Conservation (phyloP, 1,140 invertebrate genomes). For the Drosophila pallidifrons region DNA sequence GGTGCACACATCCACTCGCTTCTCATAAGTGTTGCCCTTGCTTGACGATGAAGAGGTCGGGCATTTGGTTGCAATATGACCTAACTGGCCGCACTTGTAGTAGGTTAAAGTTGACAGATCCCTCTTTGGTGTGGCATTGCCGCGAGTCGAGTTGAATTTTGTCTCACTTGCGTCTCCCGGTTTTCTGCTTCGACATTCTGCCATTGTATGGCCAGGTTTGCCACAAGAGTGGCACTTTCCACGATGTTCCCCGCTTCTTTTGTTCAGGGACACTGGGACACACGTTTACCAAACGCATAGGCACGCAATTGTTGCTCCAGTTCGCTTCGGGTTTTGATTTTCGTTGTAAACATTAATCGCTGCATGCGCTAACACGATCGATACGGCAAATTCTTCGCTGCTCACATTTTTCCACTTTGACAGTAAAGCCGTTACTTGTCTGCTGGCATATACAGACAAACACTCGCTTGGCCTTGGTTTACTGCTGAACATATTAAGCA, state of each 20-base stretch:
- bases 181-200: conserved; percentile 10
- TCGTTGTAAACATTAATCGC: conserved; percentile 6
- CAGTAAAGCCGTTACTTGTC: conserved; percentile 13
- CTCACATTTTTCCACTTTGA: conserved; percentile 32
- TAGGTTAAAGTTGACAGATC: conserved; percentile 7
- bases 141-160: background rate
- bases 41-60: too few relatives aligned
- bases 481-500: conserved; percentile 25
- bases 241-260: conserved; percentile 17
- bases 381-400: conserved; percentile 39
- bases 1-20: conserved; percentile 1
- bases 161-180: background rate
- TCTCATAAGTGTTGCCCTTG: background rate
- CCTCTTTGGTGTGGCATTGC: conserved; percentile 1
- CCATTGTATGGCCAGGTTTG: conserved; percentile 6
- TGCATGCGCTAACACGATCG: conserved; percentile 23
- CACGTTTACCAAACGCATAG: conserved; percentile 28
- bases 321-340: conserved; percentile 24
- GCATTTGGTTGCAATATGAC: conserved; percentile 9
- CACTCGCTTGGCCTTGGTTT: conserved; percentile 15
- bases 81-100: conserved; percentile 12
- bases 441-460: conserved; percentile 13
- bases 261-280: background rate
- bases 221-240: conserved; percentile 16
- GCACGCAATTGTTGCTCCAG: conserved; percentile 33